Conservation (phyloP, 1,140 invertebrate species). For the Lasioglossum albipes region DNA sequence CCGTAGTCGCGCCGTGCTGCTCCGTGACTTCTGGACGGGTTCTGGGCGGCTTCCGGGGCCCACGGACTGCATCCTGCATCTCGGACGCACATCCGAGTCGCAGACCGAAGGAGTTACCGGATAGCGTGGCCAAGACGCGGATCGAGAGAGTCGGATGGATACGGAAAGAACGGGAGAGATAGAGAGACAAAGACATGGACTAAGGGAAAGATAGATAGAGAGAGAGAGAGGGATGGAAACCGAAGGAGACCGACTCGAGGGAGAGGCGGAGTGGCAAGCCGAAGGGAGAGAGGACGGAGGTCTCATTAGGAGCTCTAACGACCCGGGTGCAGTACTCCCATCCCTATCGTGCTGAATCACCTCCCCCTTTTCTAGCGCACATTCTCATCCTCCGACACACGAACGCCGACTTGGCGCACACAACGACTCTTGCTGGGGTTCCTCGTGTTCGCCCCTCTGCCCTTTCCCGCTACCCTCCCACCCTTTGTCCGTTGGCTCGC, state of each 20-base stretch:
- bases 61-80: background rate
- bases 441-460: slow-evolving; percentile 39
- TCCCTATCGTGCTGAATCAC: slow-evolving; percentile 70
- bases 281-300: slow-evolving; percentile 51
- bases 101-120: slow-evolving; percentile 42
- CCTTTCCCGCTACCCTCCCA: slow-evolving; percentile 3
- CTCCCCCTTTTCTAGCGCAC: slow-evolving; percentile 64
- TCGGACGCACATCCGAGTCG: slow-evolving; percentile 23
- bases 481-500: slow-evolving; percentile 59
- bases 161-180: slow-evolving; percentile 6
- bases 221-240: slow-evolving; percentile 6
- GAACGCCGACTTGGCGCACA: slow-evolving; percentile 59
- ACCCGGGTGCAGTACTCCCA: slow-evolving; percentile 69
- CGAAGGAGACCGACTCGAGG: slow-evolving; percentile 8
- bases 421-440: slow-evolving; percentile 56
- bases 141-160: background rate
- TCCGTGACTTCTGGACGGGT: too few species aligned
- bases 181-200: background rate
- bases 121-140: slow-evolving; percentile 21
- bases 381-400: slow-evolving; percentile 55
- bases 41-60: background rate
- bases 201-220: background rate
- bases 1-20: background rate
- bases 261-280: slow-evolving; percentile 25
- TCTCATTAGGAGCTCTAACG: slow-evolving; percentile 68